Evolutionary conservation across 2,888 invertebrate species (phyloP).

Genomic region (Eremobia ochroleuca): DNA sequence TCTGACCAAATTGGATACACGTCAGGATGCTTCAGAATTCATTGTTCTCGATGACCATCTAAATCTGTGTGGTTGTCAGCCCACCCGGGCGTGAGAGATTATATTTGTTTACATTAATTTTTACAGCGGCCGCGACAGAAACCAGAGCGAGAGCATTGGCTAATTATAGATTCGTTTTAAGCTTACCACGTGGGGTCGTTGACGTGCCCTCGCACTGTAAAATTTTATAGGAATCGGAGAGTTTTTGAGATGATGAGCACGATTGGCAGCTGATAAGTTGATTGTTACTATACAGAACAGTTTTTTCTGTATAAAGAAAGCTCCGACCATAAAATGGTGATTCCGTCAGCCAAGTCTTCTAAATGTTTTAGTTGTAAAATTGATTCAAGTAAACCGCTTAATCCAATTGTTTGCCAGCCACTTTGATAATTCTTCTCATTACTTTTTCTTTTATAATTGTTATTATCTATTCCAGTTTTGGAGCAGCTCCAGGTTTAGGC

Average conservation of each 20-base stretch:
- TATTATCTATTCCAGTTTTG: background rate
- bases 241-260: slow-evolving; percentile 46
- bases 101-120: slow-evolving; percentile 89
- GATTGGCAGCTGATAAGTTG: slow-evolving; percentile 18
- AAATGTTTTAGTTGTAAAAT: background rate
- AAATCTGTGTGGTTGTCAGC: slow-evolving; percentile 76
- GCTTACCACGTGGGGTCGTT: slow-evolving; percentile 88
- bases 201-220: slow-evolving; percentile 75
- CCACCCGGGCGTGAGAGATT: slow-evolving; percentile 88
- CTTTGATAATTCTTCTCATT: background rate
- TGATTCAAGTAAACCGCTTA: background rate
- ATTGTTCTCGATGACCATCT: slow-evolving; percentile 64
- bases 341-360: background rate
- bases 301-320: background rate
- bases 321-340: background rate
- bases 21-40: slow-evolving; percentile 35
- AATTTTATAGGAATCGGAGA: slow-evolving; percentile 61
- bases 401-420: background rate
- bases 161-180: slow-evolving; percentile 87
- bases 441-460: background rate
- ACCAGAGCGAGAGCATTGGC: slow-evolving; percentile 86
- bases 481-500: too few relatives aligned
- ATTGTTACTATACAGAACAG: slow-evolving; percentile 2
- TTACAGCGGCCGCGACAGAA: slow-evolving; percentile 90
- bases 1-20: slow-evolving; percentile 68